Base-by-base conservation (phyloP, 1,140 invertebrate genomes). In the Aphelenchoides fujianensis region DNA sequence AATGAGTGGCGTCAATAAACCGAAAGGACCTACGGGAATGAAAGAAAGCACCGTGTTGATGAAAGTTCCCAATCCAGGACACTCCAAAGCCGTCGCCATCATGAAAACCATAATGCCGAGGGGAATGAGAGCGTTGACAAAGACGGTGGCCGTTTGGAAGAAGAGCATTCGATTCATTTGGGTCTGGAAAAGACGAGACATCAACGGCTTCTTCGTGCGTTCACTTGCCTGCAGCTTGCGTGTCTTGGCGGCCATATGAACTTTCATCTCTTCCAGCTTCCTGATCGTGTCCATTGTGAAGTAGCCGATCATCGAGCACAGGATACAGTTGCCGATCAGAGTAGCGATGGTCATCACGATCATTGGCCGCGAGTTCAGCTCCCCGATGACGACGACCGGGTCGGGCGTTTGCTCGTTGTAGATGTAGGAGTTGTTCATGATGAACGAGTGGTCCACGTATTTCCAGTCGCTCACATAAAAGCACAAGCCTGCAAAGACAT, bases 121-220 rank as follows among this genome's bases (percentile, higher is more conserved):
- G 12, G 41, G 41, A 12, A 48, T 16, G 23, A 48, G 41, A 48
- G 41, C 41, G 41, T 23, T 16, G 23, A 48, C 12, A 23, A 48
- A 48, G 23, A 48, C 41, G 41, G 41, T 23, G 12, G 41, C 41
- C 12, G 41, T 48, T 48, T 48, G 41, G 12, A 48, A 16, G 41
- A 48, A 48, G 23, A 48, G 41, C 41, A 48, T 48, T 48, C 41
- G 41, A 48, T 48, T 48, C 41, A 48, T 48, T 48, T 48, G 41
- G 23, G 12, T 48, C 23, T 48, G 41, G n/a, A n/a, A n/a, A n/a
- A n/a, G n/a, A n/a, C n/a, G n/a, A n/a, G n/a, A n/a, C n/a, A n/a
- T n/a, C n/a, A n/a, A n/a, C n/a, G n/a, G n/a, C n/a, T n/a, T n/a
- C n/a, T n/a, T n/a, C n/a, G n/a, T n/a, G n/a, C n/a, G n/a, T n/a